Conservation (phyloP, 2,888 invertebrate genomes). For the Zele albiditarsus region DNA sequence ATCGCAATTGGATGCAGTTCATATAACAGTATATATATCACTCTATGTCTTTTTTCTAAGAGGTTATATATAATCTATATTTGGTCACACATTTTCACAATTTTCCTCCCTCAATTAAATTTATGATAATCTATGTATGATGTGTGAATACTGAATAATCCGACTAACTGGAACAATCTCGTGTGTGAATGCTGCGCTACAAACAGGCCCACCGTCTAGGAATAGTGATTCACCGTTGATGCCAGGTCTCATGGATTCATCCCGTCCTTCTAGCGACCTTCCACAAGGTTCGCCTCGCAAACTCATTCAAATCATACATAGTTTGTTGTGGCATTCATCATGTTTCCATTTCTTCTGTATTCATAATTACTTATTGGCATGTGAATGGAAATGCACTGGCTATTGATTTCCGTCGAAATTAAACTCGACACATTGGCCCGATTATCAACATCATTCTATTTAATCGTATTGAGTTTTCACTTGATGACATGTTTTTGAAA, state of each 20-base stretch:
- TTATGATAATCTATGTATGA: not conserved
- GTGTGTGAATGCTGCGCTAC: constrained; percentile 45
- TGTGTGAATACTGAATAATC: constrained; percentile 10
- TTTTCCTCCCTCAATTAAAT: too few species aligned
- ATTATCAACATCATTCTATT: too few species aligned
- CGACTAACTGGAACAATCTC: constrained; percentile 9
- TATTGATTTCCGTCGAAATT: not conserved
- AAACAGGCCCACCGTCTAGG: constrained; percentile 78
- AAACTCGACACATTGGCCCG: not conserved
- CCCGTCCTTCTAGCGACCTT: constrained; percentile 76
- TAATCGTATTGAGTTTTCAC: too few species aligned
- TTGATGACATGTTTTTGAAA: too few species aligned
- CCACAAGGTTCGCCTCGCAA: constrained; percentile 68
- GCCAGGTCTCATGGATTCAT: constrained; percentile 78
- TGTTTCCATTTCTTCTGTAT: constrained; percentile 21
- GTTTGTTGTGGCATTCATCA: constrained; percentile 32
- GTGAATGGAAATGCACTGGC: constrained; percentile 32
- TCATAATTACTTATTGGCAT: constrained; percentile 31
- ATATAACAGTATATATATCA: too few species aligned
- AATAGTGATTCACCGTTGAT: constrained; percentile 80
- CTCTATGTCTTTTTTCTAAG: too few species aligned
- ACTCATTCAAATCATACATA: constrained; percentile 49
- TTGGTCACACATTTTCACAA: too few species aligned
- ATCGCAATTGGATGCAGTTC: too few species aligned
- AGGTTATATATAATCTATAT: too few species aligned